Conservation (phyloP, 2,888 invertebrate species). For the Drosophila conformis region DNA sequence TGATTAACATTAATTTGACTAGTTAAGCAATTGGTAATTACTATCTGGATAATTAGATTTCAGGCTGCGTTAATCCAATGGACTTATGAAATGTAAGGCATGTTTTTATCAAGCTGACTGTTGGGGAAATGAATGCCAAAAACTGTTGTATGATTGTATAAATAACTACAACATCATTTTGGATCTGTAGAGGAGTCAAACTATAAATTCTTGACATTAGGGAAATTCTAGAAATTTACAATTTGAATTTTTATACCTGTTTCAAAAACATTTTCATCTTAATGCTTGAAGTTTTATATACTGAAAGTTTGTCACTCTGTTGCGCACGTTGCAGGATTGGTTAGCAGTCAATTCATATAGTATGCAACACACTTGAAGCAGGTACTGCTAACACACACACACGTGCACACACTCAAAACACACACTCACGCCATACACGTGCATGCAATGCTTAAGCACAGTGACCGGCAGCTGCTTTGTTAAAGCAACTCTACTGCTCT, state of each 20-base stretch:
- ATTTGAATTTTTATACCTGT: slow-evolving; percentile 30
- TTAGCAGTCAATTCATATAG: slow-evolving; percentile 29
- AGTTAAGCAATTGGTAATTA: slow-evolving; percentile 3
- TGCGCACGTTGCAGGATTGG: slow-evolving; percentile 31
- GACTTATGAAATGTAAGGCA: neutral
- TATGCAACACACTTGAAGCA: slow-evolving; percentile 26
- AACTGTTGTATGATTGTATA: neutral
- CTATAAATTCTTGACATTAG: neutral
- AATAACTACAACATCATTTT: neutral
- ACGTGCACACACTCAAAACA: slow-evolving; percentile 4
- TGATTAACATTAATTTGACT: neutral
- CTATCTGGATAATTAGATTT: neutral
- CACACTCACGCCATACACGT: slow-evolving; percentile 1
- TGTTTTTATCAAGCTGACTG: neutral
- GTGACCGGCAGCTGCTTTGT: slow-evolving; percentile 42
- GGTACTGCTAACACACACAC: slow-evolving; percentile 1
- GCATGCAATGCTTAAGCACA: slow-evolving; percentile 38
- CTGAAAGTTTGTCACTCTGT: slow-evolving; percentile 18
- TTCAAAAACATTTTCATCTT: slow-evolving; percentile 44
- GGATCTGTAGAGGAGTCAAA: neutral
- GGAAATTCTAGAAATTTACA: neutral
- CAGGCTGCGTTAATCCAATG: neutral
- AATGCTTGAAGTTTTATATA: neutral
- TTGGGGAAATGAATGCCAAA: neutral
- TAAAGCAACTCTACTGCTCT: slow-evolving; percentile 10